phyloP scores from a whole-genome alignment of 2,888 invertebrate species.

The Drosophila austrosaltans region DNA sequence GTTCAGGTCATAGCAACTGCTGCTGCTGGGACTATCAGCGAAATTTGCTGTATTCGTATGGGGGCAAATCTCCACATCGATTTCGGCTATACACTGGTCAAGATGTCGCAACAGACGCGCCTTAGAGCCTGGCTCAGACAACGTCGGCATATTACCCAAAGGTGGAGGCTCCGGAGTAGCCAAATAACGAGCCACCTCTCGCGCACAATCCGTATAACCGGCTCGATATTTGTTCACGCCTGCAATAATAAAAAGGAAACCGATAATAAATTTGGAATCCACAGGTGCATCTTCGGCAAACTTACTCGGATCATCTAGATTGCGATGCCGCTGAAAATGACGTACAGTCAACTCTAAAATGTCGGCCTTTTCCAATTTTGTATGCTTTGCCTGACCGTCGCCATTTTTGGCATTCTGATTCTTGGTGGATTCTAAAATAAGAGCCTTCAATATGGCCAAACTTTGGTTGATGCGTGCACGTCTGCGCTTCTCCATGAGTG shows the following conservation, averaged over 20 bases:
- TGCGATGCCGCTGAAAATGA: constrained; percentile 90
- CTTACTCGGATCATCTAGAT: constrained; percentile 86
- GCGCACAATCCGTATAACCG: constrained; percentile 87
- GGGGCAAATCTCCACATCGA: constrained; percentile 85
- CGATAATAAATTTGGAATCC: background rate
- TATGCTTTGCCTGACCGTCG: constrained; percentile 88
- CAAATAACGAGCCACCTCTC: constrained; percentile 85
- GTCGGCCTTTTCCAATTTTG: constrained; percentile 92
- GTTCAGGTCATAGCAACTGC: constrained; percentile 79
- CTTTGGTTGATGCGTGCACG: constrained; percentile 90
- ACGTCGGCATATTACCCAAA: constrained; percentile 82
- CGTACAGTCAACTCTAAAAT: constrained; percentile 92
- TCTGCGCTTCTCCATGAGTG: constrained; percentile 90
- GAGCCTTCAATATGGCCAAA: constrained; percentile 88
- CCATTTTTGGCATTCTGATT: constrained; percentile 82
- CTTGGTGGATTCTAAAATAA: constrained; percentile 89
- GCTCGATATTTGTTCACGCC: constrained; percentile 84
- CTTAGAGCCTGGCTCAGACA: constrained; percentile 85
- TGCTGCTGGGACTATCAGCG: constrained; percentile 80
- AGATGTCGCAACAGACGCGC: constrained; percentile 86
- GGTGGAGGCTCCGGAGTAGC: constrained; percentile 83
- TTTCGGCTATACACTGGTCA: constrained; percentile 86
- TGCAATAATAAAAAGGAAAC: constrained; percentile 30
- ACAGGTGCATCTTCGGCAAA: constrained; percentile 9
- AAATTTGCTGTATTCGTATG: constrained; percentile 70